phyloP scores from a whole-genome alignment of 2,888 invertebrate genomes.

The Argyra leucocephala region DNA sequence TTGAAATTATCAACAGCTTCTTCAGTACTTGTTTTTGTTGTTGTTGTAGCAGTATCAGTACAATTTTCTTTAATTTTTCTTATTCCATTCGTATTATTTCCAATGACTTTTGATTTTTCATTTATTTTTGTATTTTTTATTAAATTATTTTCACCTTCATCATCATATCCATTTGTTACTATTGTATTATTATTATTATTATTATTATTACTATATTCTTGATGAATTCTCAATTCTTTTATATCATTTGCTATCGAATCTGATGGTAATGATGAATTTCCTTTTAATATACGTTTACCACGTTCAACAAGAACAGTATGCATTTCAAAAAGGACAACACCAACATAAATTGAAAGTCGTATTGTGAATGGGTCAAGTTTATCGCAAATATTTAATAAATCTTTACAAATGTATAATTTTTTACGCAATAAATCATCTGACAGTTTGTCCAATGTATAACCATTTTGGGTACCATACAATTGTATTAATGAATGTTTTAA shows the following conservation, averaged over 20 bases:
- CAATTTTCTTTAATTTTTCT: neutral
- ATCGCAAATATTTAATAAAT: slow-evolving; percentile 53
- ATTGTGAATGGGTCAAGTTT: slow-evolving; percentile 64
- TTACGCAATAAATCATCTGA: slow-evolving; percentile 52
- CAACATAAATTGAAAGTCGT: slow-evolving; percentile 63
- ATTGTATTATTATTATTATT: neutral
- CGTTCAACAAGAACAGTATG: slow-evolving; percentile 50
- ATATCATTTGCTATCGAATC: too few relatives aligned
- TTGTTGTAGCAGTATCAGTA: neutral
- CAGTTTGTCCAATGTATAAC: slow-evolving; percentile 47
- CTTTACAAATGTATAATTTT: slow-evolving; percentile 59
- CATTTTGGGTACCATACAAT: slow-evolving; percentile 61
- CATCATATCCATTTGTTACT: too few relatives aligned
- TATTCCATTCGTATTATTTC: neutral
- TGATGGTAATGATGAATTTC: neutral
- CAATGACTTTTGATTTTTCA: neutral
- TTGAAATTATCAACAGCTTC: slow-evolving; percentile 24
- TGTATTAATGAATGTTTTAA: slow-evolving; percentile 75
- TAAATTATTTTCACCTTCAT: neutral
- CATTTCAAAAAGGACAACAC: slow-evolving; percentile 68
- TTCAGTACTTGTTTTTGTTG: neutral
- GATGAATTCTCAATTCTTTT: neutral
- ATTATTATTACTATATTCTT: neutral
- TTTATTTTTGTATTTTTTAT: neutral
- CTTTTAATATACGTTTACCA: slow-evolving; percentile 36